Evolutionary conservation across 1,140 invertebrate species (phyloP).

Genomic region (Stratiolaelaps scimitus): DNA sequence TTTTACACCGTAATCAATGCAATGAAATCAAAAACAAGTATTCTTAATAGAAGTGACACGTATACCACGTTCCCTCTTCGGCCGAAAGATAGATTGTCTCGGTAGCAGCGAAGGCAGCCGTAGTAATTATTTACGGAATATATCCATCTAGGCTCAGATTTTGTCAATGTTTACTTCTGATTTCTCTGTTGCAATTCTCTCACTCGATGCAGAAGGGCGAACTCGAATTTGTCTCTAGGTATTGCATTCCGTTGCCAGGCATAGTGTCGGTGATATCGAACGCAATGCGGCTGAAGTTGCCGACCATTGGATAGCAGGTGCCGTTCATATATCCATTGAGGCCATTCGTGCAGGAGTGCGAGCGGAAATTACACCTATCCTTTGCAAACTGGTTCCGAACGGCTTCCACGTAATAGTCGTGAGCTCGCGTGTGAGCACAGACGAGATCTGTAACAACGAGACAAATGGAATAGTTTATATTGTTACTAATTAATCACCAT

Average conservation of each 20-base stretch:
- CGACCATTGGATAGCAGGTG: conserved; percentile 6
- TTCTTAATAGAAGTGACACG: too few species aligned
- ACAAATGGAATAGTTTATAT: too few species aligned
- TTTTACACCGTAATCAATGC: too few species aligned
- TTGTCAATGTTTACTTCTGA: too few species aligned
- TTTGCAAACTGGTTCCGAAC: background rate
- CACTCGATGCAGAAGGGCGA: conserved; percentile 15
- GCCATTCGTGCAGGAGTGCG: conserved; percentile 18
- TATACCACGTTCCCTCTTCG: too few species aligned
- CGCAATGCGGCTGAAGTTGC: conserved; percentile 11
- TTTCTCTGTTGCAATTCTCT: background rate
- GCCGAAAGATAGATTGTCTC: too few species aligned
- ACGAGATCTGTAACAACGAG: background rate
- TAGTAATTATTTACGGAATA: too few species aligned
- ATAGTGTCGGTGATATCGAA: background rate
- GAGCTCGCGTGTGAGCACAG: conserved; percentile 11
- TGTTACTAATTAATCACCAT: too few species aligned
- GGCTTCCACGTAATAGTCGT: conserved; percentile 22
- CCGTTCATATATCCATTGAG: conserved; percentile 8
- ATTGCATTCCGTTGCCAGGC: conserved; percentile 20
- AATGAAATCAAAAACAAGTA: too few species aligned
- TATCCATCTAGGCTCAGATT: too few species aligned
- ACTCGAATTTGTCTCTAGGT: conserved; percentile 14
- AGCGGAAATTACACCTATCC: background rate
- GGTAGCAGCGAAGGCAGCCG: too few species aligned